Evolutionary conservation across 2,888 invertebrate species (phyloP).

Genomic region (Pachycephus smyrnensis): DNA sequence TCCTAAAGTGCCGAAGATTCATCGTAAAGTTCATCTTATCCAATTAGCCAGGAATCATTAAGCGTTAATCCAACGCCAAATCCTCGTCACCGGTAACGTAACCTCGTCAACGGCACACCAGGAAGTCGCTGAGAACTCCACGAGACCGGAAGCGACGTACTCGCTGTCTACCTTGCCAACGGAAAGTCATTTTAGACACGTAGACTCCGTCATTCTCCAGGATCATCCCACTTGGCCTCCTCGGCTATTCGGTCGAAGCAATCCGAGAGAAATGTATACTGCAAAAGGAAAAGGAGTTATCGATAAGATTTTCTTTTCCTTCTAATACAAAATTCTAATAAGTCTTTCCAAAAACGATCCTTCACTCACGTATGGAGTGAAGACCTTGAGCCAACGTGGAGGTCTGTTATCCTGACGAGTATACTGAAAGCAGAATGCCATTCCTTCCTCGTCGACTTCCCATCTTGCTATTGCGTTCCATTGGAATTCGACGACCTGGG

Average conservation of each 20-base stretch:
- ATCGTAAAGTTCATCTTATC: neutral
- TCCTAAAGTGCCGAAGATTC: neutral
- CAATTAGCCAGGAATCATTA: neutral
- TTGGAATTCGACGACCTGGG: slow-evolving; percentile 83
- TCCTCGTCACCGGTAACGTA: neutral
- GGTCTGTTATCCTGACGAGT: slow-evolving; percentile 81
- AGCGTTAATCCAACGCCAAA: neutral
- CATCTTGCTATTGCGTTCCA: slow-evolving; percentile 88
- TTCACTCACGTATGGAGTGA: slow-evolving; percentile 86
- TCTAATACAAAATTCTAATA: neutral
- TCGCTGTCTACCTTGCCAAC: neutral
- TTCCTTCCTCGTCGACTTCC: slow-evolving; percentile 92
- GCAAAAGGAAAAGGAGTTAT: slow-evolving; percentile 61
- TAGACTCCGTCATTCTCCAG: slow-evolving; percentile 76
- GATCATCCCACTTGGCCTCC: slow-evolving; percentile 88
- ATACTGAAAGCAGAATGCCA: slow-evolving; percentile 92
- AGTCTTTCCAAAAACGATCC: neutral
- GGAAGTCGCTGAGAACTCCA: neutral
- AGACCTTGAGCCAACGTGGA: slow-evolving; percentile 87
- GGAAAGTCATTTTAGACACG: slow-evolving; percentile 38
- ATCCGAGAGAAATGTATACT: slow-evolving; percentile 92
- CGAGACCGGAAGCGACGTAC: neutral
- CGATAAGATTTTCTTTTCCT: neutral
- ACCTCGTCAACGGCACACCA: neutral
- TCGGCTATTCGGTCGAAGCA: slow-evolving; percentile 97